A percentile compares a stretch with the other conserved stretches of the same genome.
Evolutionary conservation across 2,888 invertebrate genomes (phyloP).

Genomic region (Hemaris fuciformis): DNA sequence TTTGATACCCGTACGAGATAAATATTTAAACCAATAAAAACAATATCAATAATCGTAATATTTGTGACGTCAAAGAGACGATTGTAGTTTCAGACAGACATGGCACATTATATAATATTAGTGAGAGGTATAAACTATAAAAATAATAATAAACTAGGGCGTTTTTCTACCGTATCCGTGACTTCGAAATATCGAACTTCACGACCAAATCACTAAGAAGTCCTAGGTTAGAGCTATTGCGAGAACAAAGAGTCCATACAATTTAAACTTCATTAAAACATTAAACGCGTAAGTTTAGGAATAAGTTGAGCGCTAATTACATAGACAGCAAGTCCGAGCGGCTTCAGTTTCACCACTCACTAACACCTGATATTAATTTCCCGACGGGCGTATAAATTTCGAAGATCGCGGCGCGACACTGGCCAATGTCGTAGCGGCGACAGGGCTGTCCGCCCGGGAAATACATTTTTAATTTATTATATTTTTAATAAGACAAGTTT

Average conservation of each 20-base stretch:
- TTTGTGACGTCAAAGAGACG: no score
- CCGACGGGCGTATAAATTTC: conserved; percentile 74
- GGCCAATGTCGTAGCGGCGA: conserved; percentile 13
- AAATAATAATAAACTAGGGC: no score
- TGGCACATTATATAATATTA: no score
- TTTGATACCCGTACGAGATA: no score
- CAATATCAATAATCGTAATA: no score
- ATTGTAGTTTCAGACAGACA: no score
- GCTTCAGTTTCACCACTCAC: conserved; percentile 21
- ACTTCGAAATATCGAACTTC: not conserved
- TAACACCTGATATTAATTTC: conserved; percentile 77
- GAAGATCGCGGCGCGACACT: conserved; percentile 48
- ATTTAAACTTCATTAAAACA: conserved; percentile 2
- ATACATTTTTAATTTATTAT: not conserved
- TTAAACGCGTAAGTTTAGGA: not conserved
- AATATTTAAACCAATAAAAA: no score
- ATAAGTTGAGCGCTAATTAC: conserved; percentile 17
- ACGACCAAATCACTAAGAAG: not conserved
- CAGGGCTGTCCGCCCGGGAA: not conserved
- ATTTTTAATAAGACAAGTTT: not conserved
- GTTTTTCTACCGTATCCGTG: no score
- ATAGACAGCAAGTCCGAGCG: conserved; percentile 15
- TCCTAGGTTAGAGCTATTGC: not conserved
- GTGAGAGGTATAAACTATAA: no score
- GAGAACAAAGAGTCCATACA: not conserved